A percentile compares a stretch with the other conserved stretches of the same genome.
Evolutionary conservation across 2,888 invertebrate species (phyloP).

Genomic region (Pelosia muscerda): DNA sequence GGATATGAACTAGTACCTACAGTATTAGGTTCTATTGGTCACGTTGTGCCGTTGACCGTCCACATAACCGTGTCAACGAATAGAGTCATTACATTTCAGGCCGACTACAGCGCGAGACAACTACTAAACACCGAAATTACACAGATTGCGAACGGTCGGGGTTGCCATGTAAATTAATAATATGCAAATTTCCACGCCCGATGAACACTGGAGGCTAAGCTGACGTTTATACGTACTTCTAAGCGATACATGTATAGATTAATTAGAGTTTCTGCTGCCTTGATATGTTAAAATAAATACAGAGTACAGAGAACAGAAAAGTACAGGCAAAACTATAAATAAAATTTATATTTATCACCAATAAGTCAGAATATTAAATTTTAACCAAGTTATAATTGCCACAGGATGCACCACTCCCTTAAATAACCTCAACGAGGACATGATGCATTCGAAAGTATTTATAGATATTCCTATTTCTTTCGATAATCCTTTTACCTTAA

Average conservation of each 20-base stretch:
- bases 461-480: too few relatives aligned
- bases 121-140: slow-evolving; percentile 79
- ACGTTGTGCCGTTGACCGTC: slow-evolving; percentile 16
- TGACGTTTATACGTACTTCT: slow-evolving; percentile 65
- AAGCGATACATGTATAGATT: slow-evolving; percentile 59
- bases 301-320: too few relatives aligned
- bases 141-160: slow-evolving; percentile 76
- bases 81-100: slow-evolving; percentile 48
- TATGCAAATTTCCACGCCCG: slow-evolving; percentile 81
- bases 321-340: too few relatives aligned
- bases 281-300: slow-evolving; percentile 49
- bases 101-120: slow-evolving; percentile 51
- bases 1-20: background rate
- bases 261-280: slow-evolving; percentile 54
- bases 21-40: slow-evolving; percentile 12
- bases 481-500: too few relatives aligned
- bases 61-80: slow-evolving; percentile 45
- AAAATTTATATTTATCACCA: too few relatives aligned
- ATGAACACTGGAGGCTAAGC: slow-evolving; percentile 60
- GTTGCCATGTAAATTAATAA: slow-evolving; percentile 83
- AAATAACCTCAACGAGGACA: too few relatives aligned
- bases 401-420: too few relatives aligned
- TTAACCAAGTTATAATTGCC: too few relatives aligned
- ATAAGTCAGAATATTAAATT: too few relatives aligned
- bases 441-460: too few relatives aligned